Evolutionary conservation across 2,797 vertebrate species (phyloP).

Genomic region (Sphaeramia orbicularis): DNA sequence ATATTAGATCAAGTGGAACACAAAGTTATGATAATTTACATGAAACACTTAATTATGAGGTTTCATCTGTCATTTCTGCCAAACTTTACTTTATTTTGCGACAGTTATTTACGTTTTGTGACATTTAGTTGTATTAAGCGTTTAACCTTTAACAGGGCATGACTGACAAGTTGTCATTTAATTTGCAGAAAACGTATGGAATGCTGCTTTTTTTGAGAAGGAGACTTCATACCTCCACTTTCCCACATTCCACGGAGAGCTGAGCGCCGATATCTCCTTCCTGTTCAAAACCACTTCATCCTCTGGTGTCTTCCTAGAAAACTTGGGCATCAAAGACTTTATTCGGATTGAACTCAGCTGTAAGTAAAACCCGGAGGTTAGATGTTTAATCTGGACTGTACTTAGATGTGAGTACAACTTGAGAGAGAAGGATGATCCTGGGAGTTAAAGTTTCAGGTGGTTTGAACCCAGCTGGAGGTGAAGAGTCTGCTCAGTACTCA

Average conservation of each 20-base stretch:
- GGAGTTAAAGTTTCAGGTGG: constrained; percentile 88
- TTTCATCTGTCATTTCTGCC: too few species aligned
- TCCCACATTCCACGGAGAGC: constrained; percentile 93
- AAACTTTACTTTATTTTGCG: too few species aligned
- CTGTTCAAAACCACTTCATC: constrained; percentile 94
- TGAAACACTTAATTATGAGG: too few species aligned
- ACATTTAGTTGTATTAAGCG: too few species aligned
- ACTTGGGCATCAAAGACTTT: constrained; percentile 95
- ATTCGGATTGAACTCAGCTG: constrained; percentile 93
- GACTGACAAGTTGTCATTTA: background rate
- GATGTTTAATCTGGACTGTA: constrained; percentile 22
- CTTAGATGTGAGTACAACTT: constrained; percentile 29
- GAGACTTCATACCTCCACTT: constrained; percentile 95
- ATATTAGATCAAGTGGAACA: too few species aligned
- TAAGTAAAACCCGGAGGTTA: constrained; percentile 82
- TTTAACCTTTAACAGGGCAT: too few species aligned
- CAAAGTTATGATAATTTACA: too few species aligned
- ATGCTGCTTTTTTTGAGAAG: constrained; percentile 93
- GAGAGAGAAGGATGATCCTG: constrained; percentile 78
- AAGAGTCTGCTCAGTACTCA: background rate
- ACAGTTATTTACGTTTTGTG: too few species aligned
- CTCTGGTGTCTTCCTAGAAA: constrained; percentile 95
- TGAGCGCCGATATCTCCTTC: constrained; percentile 94
- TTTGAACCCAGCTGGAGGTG: constrained; percentile 62
- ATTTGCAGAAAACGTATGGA: constrained; percentile 89